A percentile compares a stretch with the other conserved stretches of the same genome.
phyloP scores from a whole-genome alignment of 30 jellyfish, hydroid and myxozoan species.

The Clytia hemisphaerica region DNA sequence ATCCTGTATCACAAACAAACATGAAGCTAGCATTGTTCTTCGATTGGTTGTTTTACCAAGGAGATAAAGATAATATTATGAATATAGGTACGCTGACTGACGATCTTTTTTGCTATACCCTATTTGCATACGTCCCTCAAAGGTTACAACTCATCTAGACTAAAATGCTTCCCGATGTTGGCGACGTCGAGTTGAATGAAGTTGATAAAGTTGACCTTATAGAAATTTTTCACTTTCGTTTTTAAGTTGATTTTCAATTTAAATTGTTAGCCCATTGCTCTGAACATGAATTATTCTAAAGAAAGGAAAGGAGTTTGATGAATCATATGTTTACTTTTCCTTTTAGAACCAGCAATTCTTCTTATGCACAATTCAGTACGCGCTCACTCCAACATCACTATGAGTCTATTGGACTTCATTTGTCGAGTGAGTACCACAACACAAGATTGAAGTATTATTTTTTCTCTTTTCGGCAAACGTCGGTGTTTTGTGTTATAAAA shows the following conservation, averaged over 20 bases:
- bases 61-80: slow-evolving; percentile 92
- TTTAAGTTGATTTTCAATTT: too few species aligned
- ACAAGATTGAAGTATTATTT: too few species aligned
- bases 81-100: slow-evolving; percentile 61
- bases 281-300: too few species aligned
- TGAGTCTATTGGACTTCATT: slow-evolving; percentile 77
- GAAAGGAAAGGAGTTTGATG: too few species aligned
- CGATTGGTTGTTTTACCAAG: slow-evolving; percentile 84
- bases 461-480: background rate
- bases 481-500: too few species aligned
- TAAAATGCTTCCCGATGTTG: too few species aligned
- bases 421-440: slow-evolving; percentile 86
- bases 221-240: too few species aligned
- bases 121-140: too few species aligned
- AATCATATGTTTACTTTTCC: background rate
- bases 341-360: slow-evolving; percentile 91
- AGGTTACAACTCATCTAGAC: too few species aligned
- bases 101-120: background rate
- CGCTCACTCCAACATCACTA: slow-evolving; percentile 90
- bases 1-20: slow-evolving; percentile 89
- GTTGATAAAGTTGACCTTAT: too few species aligned
- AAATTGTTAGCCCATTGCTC: too few species aligned
- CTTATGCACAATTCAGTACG: slow-evolving; percentile 91
- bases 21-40: slow-evolving; percentile 71
- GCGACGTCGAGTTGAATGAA: too few species aligned